phyloP scores from a whole-genome alignment of 2,797 vertebrate genomes.

The Pangasius mekongensis region DNA sequence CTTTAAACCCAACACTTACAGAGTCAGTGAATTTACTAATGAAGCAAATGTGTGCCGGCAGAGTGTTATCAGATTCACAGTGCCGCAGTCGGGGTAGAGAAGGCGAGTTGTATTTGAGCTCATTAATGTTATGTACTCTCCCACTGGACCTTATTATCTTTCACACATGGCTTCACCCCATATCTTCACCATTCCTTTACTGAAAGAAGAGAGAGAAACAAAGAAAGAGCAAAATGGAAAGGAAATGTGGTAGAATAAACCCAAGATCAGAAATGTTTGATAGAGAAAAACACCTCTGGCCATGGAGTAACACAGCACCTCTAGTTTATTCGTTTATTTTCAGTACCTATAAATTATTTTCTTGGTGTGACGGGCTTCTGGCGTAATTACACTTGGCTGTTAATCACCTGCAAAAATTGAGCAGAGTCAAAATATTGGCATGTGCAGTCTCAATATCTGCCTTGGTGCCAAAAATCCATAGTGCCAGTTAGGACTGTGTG shows the following conservation, averaged over 20 bases:
- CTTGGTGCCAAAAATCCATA: conserved; percentile 33
- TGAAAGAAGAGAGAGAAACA: conserved; percentile 20
- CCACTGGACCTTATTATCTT: conserved; percentile 57
- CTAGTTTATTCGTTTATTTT: conserved; percentile 33
- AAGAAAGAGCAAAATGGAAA: conserved; percentile 11
- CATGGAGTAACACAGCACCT: background rate
- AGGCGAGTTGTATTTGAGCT: conserved; percentile 46
- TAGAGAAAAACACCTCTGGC: conserved; percentile 16
- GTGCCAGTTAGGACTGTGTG: conserved; percentile 2
- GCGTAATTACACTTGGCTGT: conserved; percentile 40
- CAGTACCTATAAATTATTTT: conserved; percentile 27
- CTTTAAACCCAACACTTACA: conserved; percentile 6
- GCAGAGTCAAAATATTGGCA: conserved; percentile 38
- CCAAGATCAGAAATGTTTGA: conserved; percentile 17
- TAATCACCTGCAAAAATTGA: conserved; percentile 43
- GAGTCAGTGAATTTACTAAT: conserved; percentile 11
- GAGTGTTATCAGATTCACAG: conserved; percentile 16
- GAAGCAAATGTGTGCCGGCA: conserved; percentile 14
- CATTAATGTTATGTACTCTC: conserved; percentile 57
- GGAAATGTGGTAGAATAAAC: conserved; percentile 28
- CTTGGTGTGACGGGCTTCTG: conserved; percentile 22
- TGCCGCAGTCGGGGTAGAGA: conserved; percentile 27
- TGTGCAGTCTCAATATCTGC: conserved; percentile 51
- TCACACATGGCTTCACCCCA: conserved; percentile 41
- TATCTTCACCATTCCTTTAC: conserved; percentile 38